Base-by-base conservation (phyloP, 2,888 invertebrate species). In the Mactromeris polynyma region DNA sequence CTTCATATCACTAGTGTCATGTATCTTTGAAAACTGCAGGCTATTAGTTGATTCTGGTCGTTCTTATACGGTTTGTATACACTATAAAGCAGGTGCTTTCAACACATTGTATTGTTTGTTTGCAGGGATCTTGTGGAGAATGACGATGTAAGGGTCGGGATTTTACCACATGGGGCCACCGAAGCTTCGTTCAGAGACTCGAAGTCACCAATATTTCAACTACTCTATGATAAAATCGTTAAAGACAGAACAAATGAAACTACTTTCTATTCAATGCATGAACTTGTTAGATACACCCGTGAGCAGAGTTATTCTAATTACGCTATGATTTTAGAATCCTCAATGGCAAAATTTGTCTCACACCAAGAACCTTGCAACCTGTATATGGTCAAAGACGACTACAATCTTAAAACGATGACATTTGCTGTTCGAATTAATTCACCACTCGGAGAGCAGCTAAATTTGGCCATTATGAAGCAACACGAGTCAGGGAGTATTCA, bases 271-370 rank as follows among this genome's bases (percentile, higher is more conserved):
- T 9, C 89, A 95, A 7, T 33, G 91, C 17, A 85, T 21, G 81
- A 64, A 17, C 64, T 86, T 14, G 46, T 64, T 7, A 33, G 80
- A 31, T 85, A 85, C 38, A 91, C 95, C 2, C 86, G 93, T 3
- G 83, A 86, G 2, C 90, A 93, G 17, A 51, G 83, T 0, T 85
- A 86, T 19, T 78, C 89, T 6, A 90, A 91, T 1, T 94, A 92
- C 54, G 95, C 94, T 36, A 90, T 95, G 40, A 93, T 96, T 81
- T 92, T 95, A 81, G 96, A 96, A 86, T 94, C 94, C 0, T 83
- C 92, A n/a, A 94, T 94, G 90, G 95, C 95, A 0, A 94, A 93
- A 81, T 95, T 93, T 89, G 85, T 87, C 33, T 83, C 93, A 0
- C 91, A 92, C 64, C 92, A 92, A 79, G 81, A 85, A 21, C 94